phyloP scores from a whole-genome alignment of 2,113 vertebrate genomes.

The Pipra filicauda region DNA sequence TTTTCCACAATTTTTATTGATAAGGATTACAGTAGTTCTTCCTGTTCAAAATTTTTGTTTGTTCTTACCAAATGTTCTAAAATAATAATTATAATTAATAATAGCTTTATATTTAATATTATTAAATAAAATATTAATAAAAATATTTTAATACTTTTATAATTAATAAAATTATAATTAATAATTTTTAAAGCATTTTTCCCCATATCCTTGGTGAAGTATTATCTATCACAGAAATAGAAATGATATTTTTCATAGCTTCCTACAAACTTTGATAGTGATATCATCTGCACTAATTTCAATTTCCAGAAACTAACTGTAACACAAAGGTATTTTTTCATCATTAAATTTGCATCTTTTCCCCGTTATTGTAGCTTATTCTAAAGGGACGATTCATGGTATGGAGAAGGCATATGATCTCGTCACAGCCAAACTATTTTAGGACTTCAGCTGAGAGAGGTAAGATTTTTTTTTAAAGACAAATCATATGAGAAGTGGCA shows the following conservation, averaged over 20 bases:
- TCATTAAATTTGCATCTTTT: background rate
- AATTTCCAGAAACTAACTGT: background rate
- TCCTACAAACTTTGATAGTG: background rate
- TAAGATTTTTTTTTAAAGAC: background rate
- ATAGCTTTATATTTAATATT: background rate
- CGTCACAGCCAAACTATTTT: background rate
- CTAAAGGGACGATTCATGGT: background rate
- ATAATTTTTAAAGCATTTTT: background rate
- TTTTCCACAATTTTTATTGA: background rate
- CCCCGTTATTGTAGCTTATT: background rate
- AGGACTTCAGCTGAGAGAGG: background rate
- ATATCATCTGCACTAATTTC: background rate
- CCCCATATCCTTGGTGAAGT: background rate
- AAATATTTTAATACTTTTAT: no score
- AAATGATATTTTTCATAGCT: background rate
- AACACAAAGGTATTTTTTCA: background rate
- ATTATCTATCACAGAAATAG: background rate
- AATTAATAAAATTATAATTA: background rate
- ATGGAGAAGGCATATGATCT: background rate
- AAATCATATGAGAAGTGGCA: background rate
- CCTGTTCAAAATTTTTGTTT: background rate
- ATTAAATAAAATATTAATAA: no score
- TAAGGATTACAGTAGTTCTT: background rate
- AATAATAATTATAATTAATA: background rate
- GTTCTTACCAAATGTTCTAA: background rate